phyloP scores from a whole-genome alignment of 2,113 vertebrate genomes.

The Octodon degus region DNA sequence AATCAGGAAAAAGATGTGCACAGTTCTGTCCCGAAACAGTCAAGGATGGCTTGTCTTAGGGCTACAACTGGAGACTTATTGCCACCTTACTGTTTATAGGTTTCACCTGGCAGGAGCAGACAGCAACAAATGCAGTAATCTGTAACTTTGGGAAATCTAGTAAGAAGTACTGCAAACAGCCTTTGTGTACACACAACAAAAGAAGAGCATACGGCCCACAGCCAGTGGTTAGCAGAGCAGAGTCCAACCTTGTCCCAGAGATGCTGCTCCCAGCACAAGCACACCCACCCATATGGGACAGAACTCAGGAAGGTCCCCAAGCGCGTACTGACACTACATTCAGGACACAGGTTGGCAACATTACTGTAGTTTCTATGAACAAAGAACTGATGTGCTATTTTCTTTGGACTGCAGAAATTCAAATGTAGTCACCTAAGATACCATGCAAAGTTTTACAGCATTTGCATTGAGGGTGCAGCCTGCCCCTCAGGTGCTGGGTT shows the following conservation, averaged over 20 bases:
- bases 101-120: background rate
- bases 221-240: background rate
- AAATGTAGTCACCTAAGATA: background rate
- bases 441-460: background rate
- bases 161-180: background rate
- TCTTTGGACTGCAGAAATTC: background rate
- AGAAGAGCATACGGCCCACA: background rate
- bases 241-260: background rate
- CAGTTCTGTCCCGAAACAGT: background rate
- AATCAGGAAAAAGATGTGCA: background rate
- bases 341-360: background rate
- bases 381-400: background rate
- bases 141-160: constrained; percentile 1
- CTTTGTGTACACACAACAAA: background rate
- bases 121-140: background rate
- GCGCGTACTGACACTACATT: background rate
- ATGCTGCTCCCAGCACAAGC: background rate
- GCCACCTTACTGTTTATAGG: background rate
- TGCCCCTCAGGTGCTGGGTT: background rate
- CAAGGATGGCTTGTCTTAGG: background rate
- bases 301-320: background rate
- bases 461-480: background rate
- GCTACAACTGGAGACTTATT: rapidly evolving
- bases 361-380: background rate
- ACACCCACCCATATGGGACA: background rate